phyloP scores from a whole-genome alignment of 2,888 invertebrate genomes.

The Alcis repandata region DNA sequence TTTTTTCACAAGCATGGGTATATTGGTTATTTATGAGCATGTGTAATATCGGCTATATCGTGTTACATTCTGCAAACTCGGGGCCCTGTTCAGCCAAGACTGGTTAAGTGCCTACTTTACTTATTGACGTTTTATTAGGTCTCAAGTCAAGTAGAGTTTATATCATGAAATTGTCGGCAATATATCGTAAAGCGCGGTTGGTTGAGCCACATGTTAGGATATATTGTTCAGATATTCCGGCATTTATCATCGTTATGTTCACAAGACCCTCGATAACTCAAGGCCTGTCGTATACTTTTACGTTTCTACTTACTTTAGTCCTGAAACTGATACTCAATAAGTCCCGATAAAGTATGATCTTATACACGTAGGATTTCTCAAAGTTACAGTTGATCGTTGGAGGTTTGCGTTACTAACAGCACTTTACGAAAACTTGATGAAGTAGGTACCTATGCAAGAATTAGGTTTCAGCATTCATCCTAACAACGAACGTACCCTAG shows the following conservation, averaged over 20 bases:
- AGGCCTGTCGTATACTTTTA: conserved; percentile 3
- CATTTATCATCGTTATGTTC: conserved; percentile 30
- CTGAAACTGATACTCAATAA: conserved; percentile 1
- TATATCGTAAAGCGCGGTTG: conserved; percentile 19
- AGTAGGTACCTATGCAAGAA: no score
- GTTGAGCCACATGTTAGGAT: conserved; percentile 16
- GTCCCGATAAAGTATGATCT: not conserved
- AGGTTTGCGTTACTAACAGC: no score
- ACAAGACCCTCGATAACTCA: conserved; percentile 22
- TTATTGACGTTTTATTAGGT: conserved; percentile 39
- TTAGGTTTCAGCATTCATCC: no score
- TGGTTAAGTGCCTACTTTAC: conserved; percentile 40
- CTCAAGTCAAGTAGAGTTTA: conserved; percentile 37
- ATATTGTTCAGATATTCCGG: conserved; percentile 22
- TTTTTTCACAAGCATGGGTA: not conserved
- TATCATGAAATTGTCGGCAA: conserved; percentile 30
- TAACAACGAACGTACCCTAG: no score
- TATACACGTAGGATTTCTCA: not conserved
- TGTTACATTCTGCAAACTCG: conserved; percentile 42
- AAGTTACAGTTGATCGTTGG: not conserved
- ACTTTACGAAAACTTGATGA: no score
- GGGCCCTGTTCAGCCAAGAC: conserved; percentile 21
- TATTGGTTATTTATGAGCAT: not conserved
- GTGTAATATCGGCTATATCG: conserved; percentile 19
- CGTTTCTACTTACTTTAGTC: not conserved